Conservation (phyloP, 2,797 vertebrate species). For the Rhabdophis nuchalis region DNA sequence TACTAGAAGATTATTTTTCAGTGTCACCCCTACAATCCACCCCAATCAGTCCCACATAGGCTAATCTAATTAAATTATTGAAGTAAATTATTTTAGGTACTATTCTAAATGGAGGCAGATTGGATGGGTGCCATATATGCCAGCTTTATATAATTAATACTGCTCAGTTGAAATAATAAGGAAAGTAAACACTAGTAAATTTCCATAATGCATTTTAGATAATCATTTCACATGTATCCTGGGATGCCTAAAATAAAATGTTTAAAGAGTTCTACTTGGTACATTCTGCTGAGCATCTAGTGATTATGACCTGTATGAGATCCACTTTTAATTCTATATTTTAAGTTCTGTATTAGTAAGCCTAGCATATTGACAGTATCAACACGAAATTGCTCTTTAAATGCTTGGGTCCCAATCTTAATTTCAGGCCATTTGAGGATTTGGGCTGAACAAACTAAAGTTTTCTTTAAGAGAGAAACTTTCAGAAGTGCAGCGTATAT, state of each 20-base stretch:
- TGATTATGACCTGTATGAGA: neutral
- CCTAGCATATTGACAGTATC: neutral
- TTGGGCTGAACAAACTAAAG: neutral
- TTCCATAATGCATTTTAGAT: neutral
- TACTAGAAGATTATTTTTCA: neutral
- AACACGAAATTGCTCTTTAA: neutral
- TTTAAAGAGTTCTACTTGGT: neutral
- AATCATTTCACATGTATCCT: neutral
- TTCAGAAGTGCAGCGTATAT: neutral
- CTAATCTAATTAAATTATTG: neutral
- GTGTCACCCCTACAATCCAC: neutral
- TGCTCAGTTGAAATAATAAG: neutral
- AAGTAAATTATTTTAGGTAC: neutral
- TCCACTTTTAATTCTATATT: neutral
- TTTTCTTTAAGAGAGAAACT: neutral
- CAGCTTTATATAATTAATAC: neutral
- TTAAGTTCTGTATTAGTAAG: neutral
- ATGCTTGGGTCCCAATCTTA: neutral
- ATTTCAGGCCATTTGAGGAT: neutral
- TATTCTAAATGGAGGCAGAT: neutral
- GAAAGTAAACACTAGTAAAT: neutral
- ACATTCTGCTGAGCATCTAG: neutral
- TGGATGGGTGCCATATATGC: neutral
- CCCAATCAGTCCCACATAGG: neutral
- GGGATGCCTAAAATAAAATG: neutral